These are phyloP conservation scores for Diplogasteroides magnus DNA, from an alignment of 1,140 invertebrate genomes.

Conservation along the genomic window DNA sequence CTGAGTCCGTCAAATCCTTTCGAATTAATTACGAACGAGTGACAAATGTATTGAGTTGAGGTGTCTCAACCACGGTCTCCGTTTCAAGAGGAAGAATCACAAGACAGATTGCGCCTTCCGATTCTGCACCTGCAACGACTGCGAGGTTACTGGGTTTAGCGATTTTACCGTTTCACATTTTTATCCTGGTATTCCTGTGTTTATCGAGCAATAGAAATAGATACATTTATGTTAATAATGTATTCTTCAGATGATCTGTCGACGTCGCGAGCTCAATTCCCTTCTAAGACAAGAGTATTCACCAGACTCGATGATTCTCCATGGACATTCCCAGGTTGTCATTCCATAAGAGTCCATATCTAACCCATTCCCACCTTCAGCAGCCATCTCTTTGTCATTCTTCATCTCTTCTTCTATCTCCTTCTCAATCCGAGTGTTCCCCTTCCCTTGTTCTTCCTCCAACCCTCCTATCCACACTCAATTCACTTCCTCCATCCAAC, in stretches of 20 bases:
- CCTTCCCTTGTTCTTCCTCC: slow-evolving; percentile 5
- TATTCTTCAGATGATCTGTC: neutral
- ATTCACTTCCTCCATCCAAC: too few species aligned
- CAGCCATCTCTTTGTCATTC: neutral
- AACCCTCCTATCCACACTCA: neutral
- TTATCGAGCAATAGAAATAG: neutral
- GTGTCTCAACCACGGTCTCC: slow-evolving; percentile 58
- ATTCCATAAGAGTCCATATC: too few species aligned
- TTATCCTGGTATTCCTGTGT: too few species aligned
- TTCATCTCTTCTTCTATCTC: neutral
- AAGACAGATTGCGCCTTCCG: slow-evolving; percentile 78
- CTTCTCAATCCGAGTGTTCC: neutral
- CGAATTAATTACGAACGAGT: too few species aligned
- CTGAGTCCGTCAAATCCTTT: too few species aligned
- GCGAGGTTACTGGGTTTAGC: slow-evolving; percentile 57
- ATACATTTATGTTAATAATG: neutral
- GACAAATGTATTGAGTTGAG: too few species aligned
- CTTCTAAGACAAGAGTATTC: neutral
- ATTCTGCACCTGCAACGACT: slow-evolving; percentile 74
- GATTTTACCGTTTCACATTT: slow-evolving; percentile 5
- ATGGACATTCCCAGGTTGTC: too few species aligned
- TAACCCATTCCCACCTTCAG: neutral
- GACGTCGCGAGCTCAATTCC: neutral
- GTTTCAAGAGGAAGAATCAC: slow-evolving; percentile 76
- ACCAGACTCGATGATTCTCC: neutral